phyloP scores from a whole-genome alignment of 2,888 invertebrate genomes.

The Altica lythri region DNA sequence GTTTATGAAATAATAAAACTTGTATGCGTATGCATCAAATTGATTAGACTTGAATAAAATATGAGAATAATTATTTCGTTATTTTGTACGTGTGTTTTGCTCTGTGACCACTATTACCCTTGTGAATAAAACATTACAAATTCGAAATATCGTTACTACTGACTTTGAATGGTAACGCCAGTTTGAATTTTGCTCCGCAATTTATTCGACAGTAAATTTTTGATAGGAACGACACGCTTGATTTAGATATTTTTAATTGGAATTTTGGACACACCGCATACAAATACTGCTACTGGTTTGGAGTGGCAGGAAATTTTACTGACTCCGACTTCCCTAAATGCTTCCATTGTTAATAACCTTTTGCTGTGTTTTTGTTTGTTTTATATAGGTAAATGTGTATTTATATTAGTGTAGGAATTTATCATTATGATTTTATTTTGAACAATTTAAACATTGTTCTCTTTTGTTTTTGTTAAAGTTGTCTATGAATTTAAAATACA shows the following conservation, averaged over 20 bases:
- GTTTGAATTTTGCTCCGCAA: conserved; percentile 9
- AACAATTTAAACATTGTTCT: too few species aligned
- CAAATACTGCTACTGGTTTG: conserved; percentile 3
- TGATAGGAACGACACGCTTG: conserved; percentile 8
- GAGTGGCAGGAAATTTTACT: conserved; percentile 15
- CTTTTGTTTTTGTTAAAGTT: too few species aligned
- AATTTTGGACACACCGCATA: conserved; percentile 8
- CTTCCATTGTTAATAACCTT: too few species aligned
- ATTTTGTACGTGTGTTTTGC: conserved; percentile 3
- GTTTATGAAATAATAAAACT: too few species aligned
- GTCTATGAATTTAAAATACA: too few species aligned
- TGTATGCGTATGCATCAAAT: too few species aligned
- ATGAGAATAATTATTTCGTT: conserved; percentile 2
- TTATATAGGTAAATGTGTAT: too few species aligned
- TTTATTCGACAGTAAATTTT: conserved; percentile 18
- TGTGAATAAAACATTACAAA: conserved; percentile 14
- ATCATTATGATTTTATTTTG: too few species aligned
- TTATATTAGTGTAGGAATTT: too few species aligned
- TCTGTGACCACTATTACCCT: conserved; percentile 3
- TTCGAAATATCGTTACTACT: conserved; percentile 1
- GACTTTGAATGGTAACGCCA: conserved; percentile 1
- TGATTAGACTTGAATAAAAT: conserved; percentile 8
- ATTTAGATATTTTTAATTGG: conserved; percentile 20
- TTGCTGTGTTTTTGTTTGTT: too few species aligned
- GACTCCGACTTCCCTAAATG: too few species aligned